phyloP scores from a whole-genome alignment of 2,113 vertebrate species.

The Brachyistius frenatus region DNA sequence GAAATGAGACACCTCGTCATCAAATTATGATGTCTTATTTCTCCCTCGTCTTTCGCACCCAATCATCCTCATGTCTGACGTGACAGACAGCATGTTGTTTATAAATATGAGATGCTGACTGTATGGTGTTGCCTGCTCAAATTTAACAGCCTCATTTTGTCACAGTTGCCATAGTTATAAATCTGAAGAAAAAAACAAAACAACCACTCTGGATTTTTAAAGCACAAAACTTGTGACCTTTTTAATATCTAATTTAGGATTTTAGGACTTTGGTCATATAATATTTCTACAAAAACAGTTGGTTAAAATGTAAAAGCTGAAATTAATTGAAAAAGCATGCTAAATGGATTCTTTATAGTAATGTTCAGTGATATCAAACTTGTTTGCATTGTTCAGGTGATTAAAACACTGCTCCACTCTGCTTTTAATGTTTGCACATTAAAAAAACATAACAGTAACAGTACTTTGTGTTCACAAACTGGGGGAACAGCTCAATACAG shows the following conservation, averaged over 20 bases:
- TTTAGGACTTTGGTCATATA: no score
- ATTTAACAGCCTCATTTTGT: constrained; percentile 29
- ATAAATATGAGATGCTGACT: constrained; percentile 46
- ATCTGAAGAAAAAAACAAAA: neutral
- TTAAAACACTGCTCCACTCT: no score
- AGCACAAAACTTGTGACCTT: neutral
- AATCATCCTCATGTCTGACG: constrained; percentile 54
- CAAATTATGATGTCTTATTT: constrained; percentile 74
- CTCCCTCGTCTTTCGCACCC: constrained; percentile 49
- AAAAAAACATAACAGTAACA: no score
- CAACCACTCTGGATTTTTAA: neutral
- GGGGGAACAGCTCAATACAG: no score
- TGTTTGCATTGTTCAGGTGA: no score
- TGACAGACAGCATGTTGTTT: constrained; percentile 56
- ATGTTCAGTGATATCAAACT: no score
- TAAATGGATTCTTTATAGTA: neutral
- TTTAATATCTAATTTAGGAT: neutral
- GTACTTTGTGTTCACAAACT: no score
- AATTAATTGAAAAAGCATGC: neutral
- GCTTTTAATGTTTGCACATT: no score
- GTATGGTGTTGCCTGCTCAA: constrained; percentile 1
- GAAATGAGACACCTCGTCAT: constrained; percentile 75
- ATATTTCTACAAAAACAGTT: neutral
- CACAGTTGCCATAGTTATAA: neutral
- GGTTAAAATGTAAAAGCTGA: neutral